These are phyloP conservation scores for Panulirus ornatus DNA, from an alignment of 1,140 invertebrate species.

Conservation along the genomic window DNA sequence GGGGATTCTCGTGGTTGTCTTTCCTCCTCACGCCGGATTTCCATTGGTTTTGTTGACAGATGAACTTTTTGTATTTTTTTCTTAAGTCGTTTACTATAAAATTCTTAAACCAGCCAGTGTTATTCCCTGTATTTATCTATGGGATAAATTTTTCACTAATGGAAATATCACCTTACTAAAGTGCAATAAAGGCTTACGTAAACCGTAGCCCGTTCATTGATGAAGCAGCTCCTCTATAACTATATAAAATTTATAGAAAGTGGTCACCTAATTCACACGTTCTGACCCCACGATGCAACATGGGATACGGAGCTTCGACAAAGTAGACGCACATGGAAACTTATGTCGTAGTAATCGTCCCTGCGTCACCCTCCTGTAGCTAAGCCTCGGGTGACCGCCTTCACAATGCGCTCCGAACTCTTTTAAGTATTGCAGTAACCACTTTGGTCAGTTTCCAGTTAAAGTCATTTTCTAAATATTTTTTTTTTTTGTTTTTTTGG, in stretches of 20 bases:
- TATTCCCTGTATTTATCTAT: slow-evolving; percentile 21
- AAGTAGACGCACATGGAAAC: background rate
- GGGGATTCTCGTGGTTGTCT: no score
- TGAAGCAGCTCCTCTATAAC: slow-evolving; percentile 33
- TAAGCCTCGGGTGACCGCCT: background rate
- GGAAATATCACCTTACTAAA: slow-evolving; percentile 18
- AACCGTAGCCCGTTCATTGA: background rate
- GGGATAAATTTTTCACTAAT: slow-evolving; percentile 18
- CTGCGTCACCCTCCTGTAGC: no score
- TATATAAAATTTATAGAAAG: slow-evolving; percentile 11
- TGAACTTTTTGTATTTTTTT: slow-evolving; percentile 14
- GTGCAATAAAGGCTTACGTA: slow-evolving; percentile 32
- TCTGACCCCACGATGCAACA: background rate
- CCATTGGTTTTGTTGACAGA: no score
- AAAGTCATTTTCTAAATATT: background rate
- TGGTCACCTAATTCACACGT: slow-evolving; percentile 4
- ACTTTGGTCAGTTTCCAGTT: background rate
- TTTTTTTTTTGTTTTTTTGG: no score
- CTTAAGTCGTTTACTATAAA: slow-evolving; percentile 1
- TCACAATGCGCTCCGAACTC: background rate
- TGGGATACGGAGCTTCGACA: background rate
- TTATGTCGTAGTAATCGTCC: background rate
- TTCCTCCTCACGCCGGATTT: no score
- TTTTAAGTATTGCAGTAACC: background rate
- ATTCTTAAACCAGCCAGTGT: slow-evolving; percentile 27